Evolutionary conservation across 2,113 vertebrate species (phyloP).

Genomic region (Hiodon alosoides): DNA sequence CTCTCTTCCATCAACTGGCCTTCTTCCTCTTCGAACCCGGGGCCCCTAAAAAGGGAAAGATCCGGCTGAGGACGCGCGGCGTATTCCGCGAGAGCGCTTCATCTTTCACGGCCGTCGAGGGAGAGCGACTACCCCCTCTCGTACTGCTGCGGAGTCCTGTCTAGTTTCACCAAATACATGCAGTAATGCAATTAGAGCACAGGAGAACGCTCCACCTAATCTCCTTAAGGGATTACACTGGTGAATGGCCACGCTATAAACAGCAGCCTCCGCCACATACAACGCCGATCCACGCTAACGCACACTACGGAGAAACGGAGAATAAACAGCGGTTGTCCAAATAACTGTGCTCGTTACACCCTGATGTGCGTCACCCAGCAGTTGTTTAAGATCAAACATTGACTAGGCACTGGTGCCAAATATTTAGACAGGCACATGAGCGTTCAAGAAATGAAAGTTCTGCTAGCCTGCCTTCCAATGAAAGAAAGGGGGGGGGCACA

Average conservation of each 20-base stretch:
- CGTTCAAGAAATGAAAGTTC: too few species aligned
- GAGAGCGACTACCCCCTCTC: background rate
- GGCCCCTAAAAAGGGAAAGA: constrained; percentile 61
- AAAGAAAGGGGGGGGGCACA: too few species aligned
- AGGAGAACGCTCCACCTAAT: constrained; percentile 59
- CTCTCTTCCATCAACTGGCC: constrained; percentile 93
- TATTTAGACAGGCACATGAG: too few species aligned
- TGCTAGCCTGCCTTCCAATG: too few species aligned
- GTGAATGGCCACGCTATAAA: constrained; percentile 49
- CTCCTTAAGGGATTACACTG: constrained; percentile 62
- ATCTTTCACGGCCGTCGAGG: background rate
- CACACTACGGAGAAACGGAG: background rate
- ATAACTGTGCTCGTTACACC: background rate
- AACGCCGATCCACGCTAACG: background rate
- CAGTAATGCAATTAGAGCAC: constrained; percentile 41
- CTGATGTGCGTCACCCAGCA: background rate
- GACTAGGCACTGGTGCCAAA: too few species aligned
- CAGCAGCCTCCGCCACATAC: constrained; percentile 36
- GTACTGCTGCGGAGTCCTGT: background rate
- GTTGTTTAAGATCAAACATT: background rate
- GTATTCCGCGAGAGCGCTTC: background rate
- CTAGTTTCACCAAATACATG: constrained; percentile 11
- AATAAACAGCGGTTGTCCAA: background rate
- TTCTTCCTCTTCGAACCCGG: constrained; percentile 56
- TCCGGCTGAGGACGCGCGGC: constrained; percentile 1